Evolutionary conservation across 2,888 invertebrate genomes (phyloP), one percentile per base, ranked within the genome.

Genomic region (Papilio protenor): DNA sequence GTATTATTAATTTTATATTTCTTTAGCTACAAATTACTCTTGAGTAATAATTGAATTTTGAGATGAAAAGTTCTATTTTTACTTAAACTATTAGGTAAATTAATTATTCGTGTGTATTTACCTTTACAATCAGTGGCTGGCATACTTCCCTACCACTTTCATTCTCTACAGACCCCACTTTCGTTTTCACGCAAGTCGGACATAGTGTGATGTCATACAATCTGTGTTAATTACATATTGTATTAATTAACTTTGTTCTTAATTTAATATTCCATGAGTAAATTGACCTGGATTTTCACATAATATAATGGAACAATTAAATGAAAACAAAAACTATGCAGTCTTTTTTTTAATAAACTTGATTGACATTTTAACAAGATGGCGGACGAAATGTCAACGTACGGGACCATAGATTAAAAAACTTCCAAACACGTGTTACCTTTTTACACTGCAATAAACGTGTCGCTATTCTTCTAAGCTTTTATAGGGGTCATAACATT

Each of bases 361-460:
- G 5, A 52, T 16, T 55, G n/a, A 21, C n/a, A 8, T 55, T 55
- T 10, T 55, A 23, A 66, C 33, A 77, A 78, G 55, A 71, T 64
- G 75, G 52, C 64, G 71, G 45, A 74, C 47, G 12, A 75, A 33
- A 77, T 45, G 18, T 61, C 45, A 61, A 55, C n/a, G 23, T 47
- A 45, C 27, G 75, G 75, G 73, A 80, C 72, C 59, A 16, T 18
- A 59, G 52, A 49, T 47, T 76, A 70, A 59, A 66, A 78, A 78
- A 6, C 72, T 73, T 66, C 79, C 81, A 81, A 79, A 84, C 83
- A 84, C 79, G 80, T 59, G 77, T 83, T 79, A 78, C 79, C 83
- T 88, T 88, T 89, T 89, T 85, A 83, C 87, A 86, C 80, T 73
- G 74, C 81, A 81, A 89, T 90, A 90, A 89, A 89, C 85, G 81